phyloP scores from a whole-genome alignment of 2,113 vertebrate species.

The Podarcis raffonei region DNA sequence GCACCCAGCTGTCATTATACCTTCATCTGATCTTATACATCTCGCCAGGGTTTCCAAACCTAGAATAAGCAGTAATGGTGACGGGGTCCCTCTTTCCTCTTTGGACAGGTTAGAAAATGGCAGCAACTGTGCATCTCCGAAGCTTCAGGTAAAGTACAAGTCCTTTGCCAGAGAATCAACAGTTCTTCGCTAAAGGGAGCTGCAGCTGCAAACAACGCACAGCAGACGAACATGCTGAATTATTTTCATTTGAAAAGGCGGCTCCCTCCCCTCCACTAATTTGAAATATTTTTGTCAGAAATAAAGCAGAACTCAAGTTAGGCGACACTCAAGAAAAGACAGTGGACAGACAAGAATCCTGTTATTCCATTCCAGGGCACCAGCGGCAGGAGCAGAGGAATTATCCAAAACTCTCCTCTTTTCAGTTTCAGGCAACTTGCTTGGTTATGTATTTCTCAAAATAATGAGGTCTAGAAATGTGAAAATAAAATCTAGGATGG shows the following conservation, averaged over 20 bases:
- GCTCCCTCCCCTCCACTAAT: not conserved
- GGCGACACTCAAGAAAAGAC: not conserved
- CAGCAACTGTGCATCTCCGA: slow-evolving; percentile 69
- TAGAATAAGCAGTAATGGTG: no score
- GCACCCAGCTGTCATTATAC: no score
- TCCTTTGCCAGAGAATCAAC: not conserved
- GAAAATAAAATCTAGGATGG: not conserved
- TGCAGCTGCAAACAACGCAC: not conserved
- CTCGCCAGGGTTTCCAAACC: no score
- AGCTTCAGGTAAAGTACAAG: slow-evolving; percentile 69
- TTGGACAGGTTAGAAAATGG: slow-evolving; percentile 75
- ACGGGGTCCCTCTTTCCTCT: not conserved
- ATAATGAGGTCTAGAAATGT: not conserved
- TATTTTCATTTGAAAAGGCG: not conserved
- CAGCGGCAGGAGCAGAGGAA: no score
- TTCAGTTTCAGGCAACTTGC: not conserved
- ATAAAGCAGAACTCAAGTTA: not conserved
- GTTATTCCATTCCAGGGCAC: not conserved
- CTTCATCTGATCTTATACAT: no score
- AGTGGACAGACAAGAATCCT: no score
- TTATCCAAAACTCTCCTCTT: not conserved
- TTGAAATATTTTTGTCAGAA: not conserved
- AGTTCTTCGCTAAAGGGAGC: not conserved
- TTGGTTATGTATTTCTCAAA: not conserved
- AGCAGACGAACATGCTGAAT: not conserved